Evolutionary conservation across 2,888 invertebrate genomes (phyloP), one percentile per base, ranked within the genome.

Genomic region (Calameuta pallipes): DNA sequence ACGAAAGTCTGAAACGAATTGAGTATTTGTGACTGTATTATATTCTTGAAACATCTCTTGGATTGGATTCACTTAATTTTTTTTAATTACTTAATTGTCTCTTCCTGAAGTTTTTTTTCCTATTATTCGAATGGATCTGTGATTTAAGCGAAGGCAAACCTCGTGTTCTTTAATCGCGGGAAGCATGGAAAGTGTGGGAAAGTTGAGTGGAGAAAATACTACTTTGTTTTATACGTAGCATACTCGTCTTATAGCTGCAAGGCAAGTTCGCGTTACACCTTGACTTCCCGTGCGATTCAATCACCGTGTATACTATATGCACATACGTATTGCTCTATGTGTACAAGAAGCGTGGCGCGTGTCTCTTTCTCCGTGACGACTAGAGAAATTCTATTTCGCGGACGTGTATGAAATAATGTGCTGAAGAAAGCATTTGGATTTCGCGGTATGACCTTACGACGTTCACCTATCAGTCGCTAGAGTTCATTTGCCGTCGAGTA

Each of bases 141-240:
- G 56, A 56, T 56, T 56, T 56, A 56, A 56, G 56, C 23, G 23
- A 56, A 56, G 56, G 23, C 23, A 56, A 56, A 56, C 6, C 56
- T 56, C 56, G 56, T 9, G 56, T 23, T 23, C 6, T 56, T 56
- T 56, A 23, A 56, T 23, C 74, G n/a, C 37, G 74, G 79, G 79
- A 78, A 84, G 84, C 84, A 86, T 89, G 89, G 90, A 91, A 91
- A 91, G 90, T 90, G 90, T 90, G 90, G 90, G 90, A 91, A 90
- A 91, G 90, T 90, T 86, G 85, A 80, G 83, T 83, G 84, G 89
- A 86, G 90, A 90, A 90, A 90, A 90, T 89, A 86, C 80, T 84
- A 86, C 85, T 85, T 85, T 84, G 84, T 87, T 82, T 83, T 78
- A 77, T 9, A 23, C 35, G 11, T 56, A 37, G 15, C 23, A 74